These are phyloP conservation scores for Ganaspis brasiliensis DNA, from an alignment of 2,888 invertebrate species.

Conservation along the genomic window DNA sequence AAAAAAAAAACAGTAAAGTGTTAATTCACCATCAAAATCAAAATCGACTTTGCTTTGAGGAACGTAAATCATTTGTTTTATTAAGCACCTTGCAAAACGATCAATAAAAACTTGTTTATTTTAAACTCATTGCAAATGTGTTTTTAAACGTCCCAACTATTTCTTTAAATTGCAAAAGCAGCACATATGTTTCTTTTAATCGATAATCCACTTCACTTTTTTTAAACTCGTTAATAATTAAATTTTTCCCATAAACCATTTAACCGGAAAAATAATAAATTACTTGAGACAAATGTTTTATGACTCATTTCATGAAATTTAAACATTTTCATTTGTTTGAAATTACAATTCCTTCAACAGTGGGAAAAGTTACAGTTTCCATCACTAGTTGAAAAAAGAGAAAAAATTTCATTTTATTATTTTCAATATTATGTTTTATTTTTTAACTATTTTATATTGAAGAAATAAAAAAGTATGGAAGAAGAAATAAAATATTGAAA, in stretches of 20 bases:
- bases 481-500: too few relatives aligned
- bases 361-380: too few relatives aligned
- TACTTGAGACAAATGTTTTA: too few relatives aligned
- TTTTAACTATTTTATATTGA: background rate
- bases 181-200: background rate
- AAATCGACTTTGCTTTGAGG: too few relatives aligned
- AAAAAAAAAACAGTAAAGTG: too few relatives aligned
- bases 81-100: background rate
- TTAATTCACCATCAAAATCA: too few relatives aligned
- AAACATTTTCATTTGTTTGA: too few relatives aligned
- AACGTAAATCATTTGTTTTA: background rate
- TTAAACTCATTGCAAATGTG: constrained; percentile 1
- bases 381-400: background rate
- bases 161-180: background rate
- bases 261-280: background rate
- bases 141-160: background rate
- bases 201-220: background rate
- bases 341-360: too few relatives aligned
- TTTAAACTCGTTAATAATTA: background rate
- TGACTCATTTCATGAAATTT: too few relatives aligned
- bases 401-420: background rate
- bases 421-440: too few relatives aligned
- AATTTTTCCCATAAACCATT: too few relatives aligned
- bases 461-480: background rate
- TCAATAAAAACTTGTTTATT: constrained; percentile 36